phyloP scores from a whole-genome alignment of 1,140 invertebrate species.

The Hestina assimilis region DNA sequence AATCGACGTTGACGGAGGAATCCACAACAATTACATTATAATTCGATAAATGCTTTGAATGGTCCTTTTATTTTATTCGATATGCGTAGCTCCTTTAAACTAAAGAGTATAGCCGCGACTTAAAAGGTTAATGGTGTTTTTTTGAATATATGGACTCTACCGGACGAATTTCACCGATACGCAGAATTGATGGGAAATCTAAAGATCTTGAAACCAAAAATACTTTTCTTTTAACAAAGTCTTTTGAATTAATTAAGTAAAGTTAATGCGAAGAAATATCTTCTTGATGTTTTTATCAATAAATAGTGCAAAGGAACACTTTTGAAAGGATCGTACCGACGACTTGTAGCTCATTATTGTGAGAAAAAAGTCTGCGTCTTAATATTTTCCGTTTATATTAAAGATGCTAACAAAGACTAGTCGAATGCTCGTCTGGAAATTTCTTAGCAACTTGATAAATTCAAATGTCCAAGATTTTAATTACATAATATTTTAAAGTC shows the following conservation, averaged over 20 bases:
- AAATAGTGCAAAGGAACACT: constrained; percentile 2
- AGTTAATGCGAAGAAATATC: constrained; percentile 7
- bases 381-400: neutral
- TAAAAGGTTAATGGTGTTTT: constrained; percentile 21
- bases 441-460: no score
- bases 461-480: no score
- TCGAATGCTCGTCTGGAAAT: no score
- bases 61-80: constrained; percentile 22
- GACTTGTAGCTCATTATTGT: constrained; percentile 1
- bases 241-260: constrained; percentile 13
- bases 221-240: constrained; percentile 7
- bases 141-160: constrained; percentile 1
- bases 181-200: constrained; percentile 6
- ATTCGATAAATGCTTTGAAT: constrained; percentile 33
- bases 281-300: neutral
- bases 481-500: no score
- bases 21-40: constrained; percentile 35
- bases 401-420: neutral
- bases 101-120: constrained; percentile 2
- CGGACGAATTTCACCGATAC: neutral
- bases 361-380: neutral
- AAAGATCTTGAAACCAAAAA: constrained; percentile 4
- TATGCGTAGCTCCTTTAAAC: constrained; percentile 22
- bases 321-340: constrained; percentile 3
- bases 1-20: constrained; percentile 24